Evolutionary conservation across 1,140 invertebrate species (phyloP).

Genomic region (Aphaenogaster ashmeadi): DNA sequence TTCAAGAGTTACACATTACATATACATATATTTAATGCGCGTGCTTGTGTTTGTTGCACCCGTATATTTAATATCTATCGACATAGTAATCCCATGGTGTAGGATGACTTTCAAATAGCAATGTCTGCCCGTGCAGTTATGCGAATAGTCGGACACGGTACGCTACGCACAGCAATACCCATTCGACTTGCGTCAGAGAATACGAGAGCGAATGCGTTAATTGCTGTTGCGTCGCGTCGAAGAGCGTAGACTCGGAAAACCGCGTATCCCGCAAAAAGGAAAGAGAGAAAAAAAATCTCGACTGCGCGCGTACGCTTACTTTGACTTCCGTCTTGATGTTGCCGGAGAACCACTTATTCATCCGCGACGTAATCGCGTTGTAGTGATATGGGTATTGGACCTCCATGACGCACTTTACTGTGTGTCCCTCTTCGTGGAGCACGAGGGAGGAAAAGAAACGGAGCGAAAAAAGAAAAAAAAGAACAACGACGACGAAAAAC

Average conservation of each 20-base stretch:
- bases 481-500: conserved; percentile 26
- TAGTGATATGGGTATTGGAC: conserved; percentile 84
- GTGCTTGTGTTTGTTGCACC: not conserved
- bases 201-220: conserved; percentile 41
- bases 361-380: conserved; percentile 82
- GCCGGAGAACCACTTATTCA: conserved; percentile 87
- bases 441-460: conserved; percentile 3
- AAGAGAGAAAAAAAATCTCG: not conserved
- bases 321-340: conserved; percentile 83
- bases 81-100: conserved; percentile 15
- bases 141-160: conserved; percentile 42
- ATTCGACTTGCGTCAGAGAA: conserved; percentile 15
- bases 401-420: conserved; percentile 78
- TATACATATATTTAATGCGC: not conserved
- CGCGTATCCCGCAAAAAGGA: not conserved
- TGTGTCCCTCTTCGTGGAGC: not conserved
- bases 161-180: conserved; percentile 9
- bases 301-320: conserved; percentile 81
- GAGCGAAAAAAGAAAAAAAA: not conserved
- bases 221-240: not conserved
- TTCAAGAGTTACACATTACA: not conserved
- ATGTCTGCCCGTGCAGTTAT: conserved; percentile 30
- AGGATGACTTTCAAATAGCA: conserved; percentile 21
- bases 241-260: not conserved
- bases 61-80: conserved; percentile 6